Conservation (phyloP, 2,888 invertebrate species). For the Melanargia galathea region DNA sequence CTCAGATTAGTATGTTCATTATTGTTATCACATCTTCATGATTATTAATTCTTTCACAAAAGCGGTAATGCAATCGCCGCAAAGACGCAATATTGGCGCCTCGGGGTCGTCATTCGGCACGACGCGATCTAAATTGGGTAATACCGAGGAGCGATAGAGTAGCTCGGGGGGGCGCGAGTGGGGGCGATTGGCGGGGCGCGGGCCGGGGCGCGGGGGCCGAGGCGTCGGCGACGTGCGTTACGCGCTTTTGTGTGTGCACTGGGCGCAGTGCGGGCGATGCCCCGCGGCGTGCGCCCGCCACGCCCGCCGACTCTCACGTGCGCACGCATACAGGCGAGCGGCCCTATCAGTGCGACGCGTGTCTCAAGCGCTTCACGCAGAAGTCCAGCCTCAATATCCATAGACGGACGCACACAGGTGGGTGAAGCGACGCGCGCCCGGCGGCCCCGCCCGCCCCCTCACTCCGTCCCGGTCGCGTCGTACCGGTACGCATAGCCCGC, state of each 20-base stretch:
- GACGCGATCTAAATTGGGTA: conserved; percentile 63
- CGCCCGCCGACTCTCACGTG: conserved; percentile 66
- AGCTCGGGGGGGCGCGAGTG: conserved; percentile 21
- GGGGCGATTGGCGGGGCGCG: conserved; percentile 58
- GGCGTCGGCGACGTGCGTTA: conserved; percentile 79
- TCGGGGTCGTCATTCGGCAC: conserved; percentile 50
- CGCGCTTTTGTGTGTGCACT: conserved; percentile 82
- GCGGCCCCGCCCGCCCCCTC: conserved; percentile 47
- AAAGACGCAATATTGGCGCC: conserved; percentile 67
- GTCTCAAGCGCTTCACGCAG: conserved; percentile 91
- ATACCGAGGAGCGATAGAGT: neutral
- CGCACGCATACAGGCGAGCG: conserved; percentile 79
- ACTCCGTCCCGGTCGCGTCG: conserved; percentile 56
- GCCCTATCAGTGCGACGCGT: conserved; percentile 87
- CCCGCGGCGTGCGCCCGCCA: conserved; percentile 83
- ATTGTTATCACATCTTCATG: conserved; percentile 72
- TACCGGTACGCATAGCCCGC: too few species aligned
- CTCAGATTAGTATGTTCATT: conserved; percentile 65
- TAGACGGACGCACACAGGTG: conserved; percentile 89
- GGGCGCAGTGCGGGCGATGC: conserved; percentile 82
- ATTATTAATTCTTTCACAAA: conserved; percentile 80
- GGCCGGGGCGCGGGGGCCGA: conserved; percentile 54
- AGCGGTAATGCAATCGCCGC: conserved; percentile 82
- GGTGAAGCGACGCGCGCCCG: conserved; percentile 56
- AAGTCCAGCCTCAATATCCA: conserved; percentile 60